Conservation (phyloP, 2,113 vertebrate genomes). For the Ciconia boyciana region DNA sequence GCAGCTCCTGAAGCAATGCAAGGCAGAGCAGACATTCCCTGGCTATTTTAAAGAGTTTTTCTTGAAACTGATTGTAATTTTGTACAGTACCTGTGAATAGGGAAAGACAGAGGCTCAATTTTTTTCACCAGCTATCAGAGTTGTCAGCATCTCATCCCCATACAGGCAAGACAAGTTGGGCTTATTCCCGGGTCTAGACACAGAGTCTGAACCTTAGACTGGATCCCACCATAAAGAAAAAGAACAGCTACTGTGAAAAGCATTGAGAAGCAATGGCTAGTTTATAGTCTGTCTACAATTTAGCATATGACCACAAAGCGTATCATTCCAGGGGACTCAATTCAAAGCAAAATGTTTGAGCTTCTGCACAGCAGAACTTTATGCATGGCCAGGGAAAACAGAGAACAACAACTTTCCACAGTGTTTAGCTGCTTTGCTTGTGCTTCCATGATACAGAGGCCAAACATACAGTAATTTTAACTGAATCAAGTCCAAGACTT, state of each 20-base stretch:
- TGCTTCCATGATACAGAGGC: conserved; percentile 58
- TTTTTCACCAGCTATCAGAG: not conserved
- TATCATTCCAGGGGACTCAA: conserved; percentile 46
- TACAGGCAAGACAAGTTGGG: not conserved
- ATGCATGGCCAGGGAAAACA: conserved; percentile 71
- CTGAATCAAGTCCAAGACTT: conserved; percentile 48
- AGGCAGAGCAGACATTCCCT: not conserved
- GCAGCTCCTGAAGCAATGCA: not conserved
- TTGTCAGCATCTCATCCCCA: not conserved
- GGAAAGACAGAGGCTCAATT: not conserved
- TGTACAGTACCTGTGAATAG: not conserved
- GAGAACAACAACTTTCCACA: conserved; percentile 71
- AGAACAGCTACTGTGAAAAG: not conserved
- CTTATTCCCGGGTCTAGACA: not conserved
- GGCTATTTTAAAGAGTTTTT: not conserved
- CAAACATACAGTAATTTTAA: conserved; percentile 59
- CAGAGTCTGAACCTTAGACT: not conserved
- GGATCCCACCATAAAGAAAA: not conserved
- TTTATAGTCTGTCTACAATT: conserved; percentile 31
- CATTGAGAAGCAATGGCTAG: not conserved
- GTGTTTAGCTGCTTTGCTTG: conserved; percentile 61
- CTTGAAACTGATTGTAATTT: not conserved
- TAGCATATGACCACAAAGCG: conserved; percentile 41
- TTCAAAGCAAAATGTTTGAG: conserved; percentile 67
- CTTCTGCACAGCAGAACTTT: conserved; percentile 43